phyloP scores from a whole-genome alignment of 2,797 vertebrate species.

The Kryptolebias ocellatus region DNA sequence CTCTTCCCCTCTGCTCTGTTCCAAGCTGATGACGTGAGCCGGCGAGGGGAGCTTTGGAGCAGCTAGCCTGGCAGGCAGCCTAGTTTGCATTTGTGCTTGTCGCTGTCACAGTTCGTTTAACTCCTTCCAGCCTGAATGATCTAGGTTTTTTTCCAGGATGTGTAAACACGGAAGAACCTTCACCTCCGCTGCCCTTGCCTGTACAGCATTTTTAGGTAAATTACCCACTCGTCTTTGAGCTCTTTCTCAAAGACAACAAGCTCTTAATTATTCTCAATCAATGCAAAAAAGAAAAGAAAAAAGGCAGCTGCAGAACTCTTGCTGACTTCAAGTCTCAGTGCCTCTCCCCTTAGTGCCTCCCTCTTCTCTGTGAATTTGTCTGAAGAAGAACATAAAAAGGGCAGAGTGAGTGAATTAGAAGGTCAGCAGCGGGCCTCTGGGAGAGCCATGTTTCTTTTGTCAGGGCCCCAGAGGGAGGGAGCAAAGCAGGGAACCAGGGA shows the following conservation, averaged over 20 bases:
- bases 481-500: constrained; percentile 49
- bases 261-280: constrained; percentile 28
- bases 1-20: constrained; percentile 64
- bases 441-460: constrained; percentile 86
- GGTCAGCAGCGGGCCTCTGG: constrained; percentile 84
- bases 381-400: constrained; percentile 82
- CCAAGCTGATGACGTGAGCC: constrained; percentile 85
- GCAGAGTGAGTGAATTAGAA: constrained; percentile 83
- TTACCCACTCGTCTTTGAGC: not conserved
- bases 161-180: constrained; percentile 14
- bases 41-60: constrained; percentile 79
- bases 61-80: constrained; percentile 88
- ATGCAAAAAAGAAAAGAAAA: constrained; percentile 15
- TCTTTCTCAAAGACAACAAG: constrained; percentile 17
- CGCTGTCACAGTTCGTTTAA: constrained; percentile 84
- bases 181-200: not conserved
- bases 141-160: constrained; percentile 61
- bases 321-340: constrained; percentile 48
- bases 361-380: constrained; percentile 69
- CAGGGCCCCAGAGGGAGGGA: constrained; percentile 76
- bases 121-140: constrained; percentile 82
- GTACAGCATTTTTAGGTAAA: not conserved
- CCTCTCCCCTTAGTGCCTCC: constrained; percentile 37
- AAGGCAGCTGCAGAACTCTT: constrained; percentile 15
- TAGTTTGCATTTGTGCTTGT: constrained; percentile 87